Evolutionary conservation across 2,113 vertebrate genomes (phyloP), one percentile per base, ranked within the genome.

Genomic region (Gambusia affinis): DNA sequence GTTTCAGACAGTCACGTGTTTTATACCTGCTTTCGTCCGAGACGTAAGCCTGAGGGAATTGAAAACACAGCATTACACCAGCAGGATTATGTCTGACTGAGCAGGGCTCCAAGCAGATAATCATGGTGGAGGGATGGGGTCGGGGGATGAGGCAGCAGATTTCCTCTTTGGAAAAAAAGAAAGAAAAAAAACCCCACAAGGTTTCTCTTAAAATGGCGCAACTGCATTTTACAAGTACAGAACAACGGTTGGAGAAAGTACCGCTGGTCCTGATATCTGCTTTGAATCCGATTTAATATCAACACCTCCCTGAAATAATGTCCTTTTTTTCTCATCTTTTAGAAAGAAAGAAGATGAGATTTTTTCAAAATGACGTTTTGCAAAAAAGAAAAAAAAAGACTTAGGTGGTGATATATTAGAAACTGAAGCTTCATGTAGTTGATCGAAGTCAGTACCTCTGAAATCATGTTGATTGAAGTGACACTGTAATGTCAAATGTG

Each of bases 81-180:
- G 63, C 76, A 24, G 79, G 74, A 76, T 80, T 80, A 84, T 60
- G 61, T 63, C 61, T 12, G 75, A 78, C 67, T 61, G 66, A 69
- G 67, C 60, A 47, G 60, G 68, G 82, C 63, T 66, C 68, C 54
- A 44, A 51, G 17, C 77, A 63, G 70, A 75, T 83, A 60, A 80
- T 85, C 82, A 33, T 2, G 51, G 51, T 3, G 51, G 19, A 54
- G 70, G 80, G 73, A 60, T 24, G 19, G 42, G 27, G 27, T 27
- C 27, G 73, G 78, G 73, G 67, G 75, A 81, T 78, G 81, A 87
- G 73, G 68, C 65, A 6, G 70, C 75, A 81, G 65, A 81, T 82
- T 79, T 68, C 42, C 39, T 30, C 17, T 81, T 35, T 74, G 5
- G 27, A 22, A 8, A 33, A 1, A 11, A 37, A 11, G 6, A 7